Base-by-base conservation (phyloP, 2,797 vertebrate genomes). In the Remorina albescens region DNA sequence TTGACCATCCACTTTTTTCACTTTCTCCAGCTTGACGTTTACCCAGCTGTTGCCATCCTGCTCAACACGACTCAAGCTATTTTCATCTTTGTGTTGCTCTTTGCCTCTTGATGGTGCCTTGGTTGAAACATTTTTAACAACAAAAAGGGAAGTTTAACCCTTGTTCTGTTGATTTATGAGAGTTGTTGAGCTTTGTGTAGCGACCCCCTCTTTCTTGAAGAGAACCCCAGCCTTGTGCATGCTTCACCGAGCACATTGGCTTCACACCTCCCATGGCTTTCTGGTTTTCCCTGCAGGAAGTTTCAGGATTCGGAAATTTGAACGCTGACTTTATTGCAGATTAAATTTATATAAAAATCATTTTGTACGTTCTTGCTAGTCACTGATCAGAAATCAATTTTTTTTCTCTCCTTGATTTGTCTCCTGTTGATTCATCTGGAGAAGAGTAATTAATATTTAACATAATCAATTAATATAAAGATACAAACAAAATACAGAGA, bases 111-210 rank as follows among this genome's bases (percentile, higher is more conserved):
- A 32, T 36, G 2, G 10, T 60, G 72, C 63, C 49, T 73, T 57
- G 59, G 25, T 67, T 84, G 76, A 86, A 76, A 85, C 79, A 78
- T 76, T 68, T 15, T 23, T 37, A 81, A 66, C 78, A 89, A 88
- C 88, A 90, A 87, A 87, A 90, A 82, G 83, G 85, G 84, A 88
- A 74, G 42, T 88, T 92, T 86, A 91, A 92, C 83, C 71, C 76
- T 82, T 85, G 80, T 76, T 89, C 70, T 58, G 49, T 85, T 93
- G 92, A 94, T 93, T 94, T 94, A 93, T 89, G 88, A 64, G 79
- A 76, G 71, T 67, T 90, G 89, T 89, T 83, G 66, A 82, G 89
- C 89, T 87, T 89, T 89, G 83, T 91, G 72, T 82, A 44, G 55
- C 55, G 50, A 51, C 71, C 84, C 84, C 81, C 74, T 70, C 79